Base-by-base conservation (phyloP, 2,797 vertebrate species). In the Chaetophractus vellerosus region DNA sequence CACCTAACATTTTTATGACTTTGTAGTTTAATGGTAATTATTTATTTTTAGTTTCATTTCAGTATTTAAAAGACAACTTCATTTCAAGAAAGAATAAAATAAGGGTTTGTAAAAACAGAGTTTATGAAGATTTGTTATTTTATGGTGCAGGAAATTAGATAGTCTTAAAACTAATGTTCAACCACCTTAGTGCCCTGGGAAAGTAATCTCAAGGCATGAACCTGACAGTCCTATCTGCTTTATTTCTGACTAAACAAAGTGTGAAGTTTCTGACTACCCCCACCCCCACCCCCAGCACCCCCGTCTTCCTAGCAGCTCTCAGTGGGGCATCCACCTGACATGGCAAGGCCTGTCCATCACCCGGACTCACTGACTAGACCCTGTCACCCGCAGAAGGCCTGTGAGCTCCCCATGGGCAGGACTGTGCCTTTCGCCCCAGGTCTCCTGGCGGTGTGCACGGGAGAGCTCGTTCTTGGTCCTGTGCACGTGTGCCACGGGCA, bases 81-180 rank as follows among this genome's bases (percentile, higher is more conserved):
- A 50, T 75, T 82, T 90, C 14, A 90, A 87, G 52, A 96, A 75
- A 86, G 36, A 79, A 45, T 10, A 45, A 45, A 45, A 45, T 45
- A 59, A 87, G 75, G 11, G 31, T 81, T 57, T 69, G 9, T 38
- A 72, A 90, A 71, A 92, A 31, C 5, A 90, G 31, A 81, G 23
- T 19, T 91, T 74, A 74, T 36, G 52, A 61, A 82, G 21, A 7
- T 71, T 71, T 19, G 55, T 72, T 89, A 80, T 41, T 8, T 87
- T 68, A 69, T 6, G 1, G n/a, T 61, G 59, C 38, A 95, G 33
- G 83, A 31, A 50, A 86, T 72, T 75, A 95, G 9, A 7, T 0
- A 95, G 68, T 72, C 45, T 92, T 79, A 80, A 80, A 88, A 85
- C 16, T 55, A 80, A 63, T 55, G 45, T 71, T 96, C 33, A 52